Percentiles rank a stretch among this genome's conserved stretches.
Conservation (phyloP, 2,888 invertebrate species). For the Palloptera scutellata region DNA sequence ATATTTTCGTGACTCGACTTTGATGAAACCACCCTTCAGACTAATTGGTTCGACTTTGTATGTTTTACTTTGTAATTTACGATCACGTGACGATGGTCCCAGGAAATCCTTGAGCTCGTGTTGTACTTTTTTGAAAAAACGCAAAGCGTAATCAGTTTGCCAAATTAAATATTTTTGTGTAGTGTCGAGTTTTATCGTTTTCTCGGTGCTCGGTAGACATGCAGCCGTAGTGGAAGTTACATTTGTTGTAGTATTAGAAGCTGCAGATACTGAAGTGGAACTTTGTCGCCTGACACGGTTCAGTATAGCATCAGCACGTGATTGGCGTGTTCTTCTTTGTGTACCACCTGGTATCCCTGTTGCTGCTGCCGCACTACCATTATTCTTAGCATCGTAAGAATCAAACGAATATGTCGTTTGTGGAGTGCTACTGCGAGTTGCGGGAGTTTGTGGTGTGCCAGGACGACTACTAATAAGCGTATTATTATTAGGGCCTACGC, state of each 20-base stretch:
- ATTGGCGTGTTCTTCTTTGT: conserved; percentile 47
- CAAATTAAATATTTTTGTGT: conserved; percentile 65
- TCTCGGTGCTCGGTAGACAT: neutral
- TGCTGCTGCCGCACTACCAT: conserved; percentile 33
- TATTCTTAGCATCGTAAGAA: conserved; percentile 34
- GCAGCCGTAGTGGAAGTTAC: conserved; percentile 26
- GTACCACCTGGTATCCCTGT: conserved; percentile 39
- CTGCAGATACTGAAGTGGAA: conserved; percentile 34
- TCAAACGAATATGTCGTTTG: conserved; percentile 48
- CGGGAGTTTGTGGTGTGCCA: conserved; percentile 50
- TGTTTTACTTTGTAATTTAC: conserved; percentile 32
- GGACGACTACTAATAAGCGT: conserved; percentile 41
- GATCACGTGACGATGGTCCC: conserved; percentile 25
- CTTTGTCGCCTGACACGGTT: conserved; percentile 70
- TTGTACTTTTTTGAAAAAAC: conserved; percentile 72
- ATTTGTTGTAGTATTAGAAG: conserved; percentile 30
- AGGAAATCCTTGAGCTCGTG: conserved; percentile 56
- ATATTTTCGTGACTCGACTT: conserved; percentile 69
- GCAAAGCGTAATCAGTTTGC: conserved; percentile 69
- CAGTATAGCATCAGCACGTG: conserved; percentile 82
- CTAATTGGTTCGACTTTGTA: conserved; percentile 65
- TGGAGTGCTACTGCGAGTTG: conserved; percentile 53
- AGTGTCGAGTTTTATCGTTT: neutral
- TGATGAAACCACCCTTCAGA: conserved; percentile 75
- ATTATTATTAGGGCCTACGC: conserved; percentile 29